Evolutionary conservation across 2,113 vertebrate species (phyloP).

Genomic region (Tachycineta bicolor): DNA sequence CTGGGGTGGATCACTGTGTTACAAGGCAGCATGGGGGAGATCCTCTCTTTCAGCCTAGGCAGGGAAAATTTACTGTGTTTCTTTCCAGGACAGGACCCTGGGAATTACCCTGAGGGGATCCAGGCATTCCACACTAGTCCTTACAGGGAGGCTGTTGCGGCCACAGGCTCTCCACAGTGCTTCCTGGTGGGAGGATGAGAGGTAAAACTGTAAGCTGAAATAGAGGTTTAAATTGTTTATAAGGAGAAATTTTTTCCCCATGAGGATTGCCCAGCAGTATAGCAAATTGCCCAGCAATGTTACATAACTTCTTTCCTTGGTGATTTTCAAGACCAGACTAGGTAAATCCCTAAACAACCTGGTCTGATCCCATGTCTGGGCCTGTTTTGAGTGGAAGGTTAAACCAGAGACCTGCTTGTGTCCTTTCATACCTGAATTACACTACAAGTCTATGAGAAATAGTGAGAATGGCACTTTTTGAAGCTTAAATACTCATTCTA

Average conservation of each 20-base stretch:
- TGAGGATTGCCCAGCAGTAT: neutral
- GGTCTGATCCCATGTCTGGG: neutral
- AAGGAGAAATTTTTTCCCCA: neutral
- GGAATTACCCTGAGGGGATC: no score
- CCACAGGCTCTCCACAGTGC: neutral
- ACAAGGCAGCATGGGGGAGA: no score
- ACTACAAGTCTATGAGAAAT: neutral
- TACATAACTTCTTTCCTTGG: neutral
- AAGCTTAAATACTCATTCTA: neutral
- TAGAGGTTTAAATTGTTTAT: neutral
- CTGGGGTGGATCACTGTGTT: no score
- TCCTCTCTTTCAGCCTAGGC: no score
- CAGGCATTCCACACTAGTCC: neutral
- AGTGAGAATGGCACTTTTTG: neutral
- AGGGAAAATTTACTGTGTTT: no score
- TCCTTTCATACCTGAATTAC: neutral
- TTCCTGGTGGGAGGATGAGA: neutral
- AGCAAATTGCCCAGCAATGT: neutral
- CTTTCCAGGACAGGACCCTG: no score
- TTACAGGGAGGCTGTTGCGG: neutral
- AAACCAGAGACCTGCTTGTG: neutral
- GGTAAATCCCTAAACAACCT: neutral
- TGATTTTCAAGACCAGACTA: neutral
- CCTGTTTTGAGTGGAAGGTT: neutral
- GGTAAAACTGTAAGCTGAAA: neutral